Evolutionary conservation across 2,888 invertebrate species (phyloP), one percentile per base, ranked within the genome.

Genomic region (Uropetala carovei): DNA sequence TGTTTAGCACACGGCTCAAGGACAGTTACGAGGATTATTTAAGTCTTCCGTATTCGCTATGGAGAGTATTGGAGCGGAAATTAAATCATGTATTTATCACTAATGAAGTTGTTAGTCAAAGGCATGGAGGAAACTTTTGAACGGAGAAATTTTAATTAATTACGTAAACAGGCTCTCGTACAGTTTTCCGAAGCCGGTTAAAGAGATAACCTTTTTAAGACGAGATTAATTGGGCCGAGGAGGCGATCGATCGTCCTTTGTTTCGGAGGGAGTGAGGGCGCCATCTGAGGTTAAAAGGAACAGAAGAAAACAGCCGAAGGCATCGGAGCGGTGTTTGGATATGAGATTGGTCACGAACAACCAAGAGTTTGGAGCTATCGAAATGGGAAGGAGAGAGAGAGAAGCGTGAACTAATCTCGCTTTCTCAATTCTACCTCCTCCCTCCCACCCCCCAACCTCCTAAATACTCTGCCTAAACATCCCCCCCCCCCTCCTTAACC

Each of bases 321-420:
- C 64, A n/a, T 27, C 22, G 60, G 60, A 60, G 60, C 60, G 89
- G 75, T 58, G 89, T 18, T 43, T 43, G 18, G 64, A 64, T 56
- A 64, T 85, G 85, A n/a, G 58, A 22, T n/a, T n/a, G 85, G 57
- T 56, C 85, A 64, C 64, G 89, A 68, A 64, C n/a, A 57, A 57
- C 27, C 43, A 9, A 2, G 89, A n/a, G 10, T 11, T n/a, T 64
- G 16, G 30, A 0, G 68, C 64, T 43, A 64, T 89, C 89, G 89
- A 89, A 64, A 75, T 75, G 75, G 22, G 27, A 27, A 22, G 22
- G 56, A 68, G 89, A 57, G n/a, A n/a, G n/a, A n/a, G n/a, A n/a
- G 83, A 83, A 57, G 89, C 89, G 64, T 64, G 89, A 89, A 43
- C 27, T 64, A 89, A 89, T 89, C 89, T 89, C 30, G 43, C 43